These are phyloP conservation scores for Calycopis cecrops DNA, from an alignment of 1,140 invertebrate genomes.

Conservation along the genomic window DNA sequence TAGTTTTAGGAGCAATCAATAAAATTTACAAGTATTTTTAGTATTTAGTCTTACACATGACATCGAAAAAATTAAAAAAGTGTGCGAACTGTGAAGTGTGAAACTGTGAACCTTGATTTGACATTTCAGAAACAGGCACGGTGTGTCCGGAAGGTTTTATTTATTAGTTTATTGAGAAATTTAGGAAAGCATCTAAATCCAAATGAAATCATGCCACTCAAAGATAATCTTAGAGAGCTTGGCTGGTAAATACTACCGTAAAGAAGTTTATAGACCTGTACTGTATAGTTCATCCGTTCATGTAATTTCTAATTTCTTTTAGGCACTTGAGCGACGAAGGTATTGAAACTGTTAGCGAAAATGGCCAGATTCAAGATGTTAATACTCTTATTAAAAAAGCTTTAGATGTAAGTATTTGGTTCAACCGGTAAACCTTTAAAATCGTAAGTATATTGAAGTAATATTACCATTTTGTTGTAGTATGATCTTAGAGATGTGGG, in stretches of 20 bases:
- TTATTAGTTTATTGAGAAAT: slow-evolving; percentile 37
- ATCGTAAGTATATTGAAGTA: slow-evolving; percentile 10
- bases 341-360: slow-evolving; percentile 79
- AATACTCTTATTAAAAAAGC: slow-evolving; percentile 80
- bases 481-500: slow-evolving; percentile 87
- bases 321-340: slow-evolving; percentile 83
- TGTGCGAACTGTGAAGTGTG: too few relatives aligned
- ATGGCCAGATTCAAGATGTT: slow-evolving; percentile 78
- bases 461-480: slow-evolving; percentile 61
- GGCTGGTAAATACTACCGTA: slow-evolving; percentile 74
- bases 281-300: slow-evolving; percentile 7
- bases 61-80: too few relatives aligned
- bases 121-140: slow-evolving; percentile 33
- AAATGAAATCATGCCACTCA: slow-evolving; percentile 63
- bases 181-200: slow-evolving; percentile 42
- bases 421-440: slow-evolving; percentile 16
- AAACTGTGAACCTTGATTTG: slow-evolving; percentile 19
- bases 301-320: slow-evolving; percentile 53
- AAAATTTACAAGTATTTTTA: too few relatives aligned
- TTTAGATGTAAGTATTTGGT: slow-evolving; percentile 81
- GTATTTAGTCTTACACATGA: too few relatives aligned
- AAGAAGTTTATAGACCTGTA: too few relatives aligned
- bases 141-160: slow-evolving; percentile 32
- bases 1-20: too few relatives aligned
- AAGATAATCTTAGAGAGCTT: slow-evolving; percentile 73